Evolutionary conservation across 2,888 invertebrate genomes (phyloP).

Genomic region (Apamea epomidion): DNA sequence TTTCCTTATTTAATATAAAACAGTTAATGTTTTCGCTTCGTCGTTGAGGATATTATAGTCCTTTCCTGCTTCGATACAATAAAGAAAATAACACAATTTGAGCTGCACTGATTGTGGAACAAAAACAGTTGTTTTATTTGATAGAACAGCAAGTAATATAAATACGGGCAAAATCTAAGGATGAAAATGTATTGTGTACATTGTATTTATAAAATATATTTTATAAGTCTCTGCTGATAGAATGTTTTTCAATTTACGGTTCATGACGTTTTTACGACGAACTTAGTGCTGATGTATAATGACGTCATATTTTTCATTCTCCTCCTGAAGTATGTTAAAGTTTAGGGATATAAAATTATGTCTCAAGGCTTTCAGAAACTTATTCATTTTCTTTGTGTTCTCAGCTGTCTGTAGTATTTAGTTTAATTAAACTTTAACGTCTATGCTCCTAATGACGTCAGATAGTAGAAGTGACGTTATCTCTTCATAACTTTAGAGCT

Average conservation of each 20-base stretch:
- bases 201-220: conserved; percentile 26
- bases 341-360: conserved; percentile 15
- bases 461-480: conserved; percentile 43
- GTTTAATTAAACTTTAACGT: conserved; percentile 54
- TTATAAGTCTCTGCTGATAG: conserved; percentile 20
- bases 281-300: conserved; percentile 36
- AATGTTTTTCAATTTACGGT: conserved; percentile 42
- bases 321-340: background rate
- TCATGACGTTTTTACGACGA: conserved; percentile 37
- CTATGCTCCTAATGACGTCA: conserved; percentile 44
- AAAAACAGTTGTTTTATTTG: conserved; percentile 35
- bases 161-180: conserved; percentile 1
- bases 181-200: conserved; percentile 4
- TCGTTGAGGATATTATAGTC: conserved; percentile 38
- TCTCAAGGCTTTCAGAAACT: conserved; percentile 1
- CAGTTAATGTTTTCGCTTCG: conserved; percentile 30
- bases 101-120: conserved; percentile 33
- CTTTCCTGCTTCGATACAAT: conserved; percentile 28
- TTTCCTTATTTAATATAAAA: conserved; percentile 34
- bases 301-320: conserved; percentile 8
- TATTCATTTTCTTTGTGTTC: conserved; percentile 38
- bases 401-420: conserved; percentile 42
- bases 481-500: conserved; percentile 50
- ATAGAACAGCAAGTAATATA: conserved; percentile 3
- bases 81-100: conserved; percentile 30